Conservation (phyloP, 2,888 invertebrate genomes). For the Vesta saturnalis region DNA sequence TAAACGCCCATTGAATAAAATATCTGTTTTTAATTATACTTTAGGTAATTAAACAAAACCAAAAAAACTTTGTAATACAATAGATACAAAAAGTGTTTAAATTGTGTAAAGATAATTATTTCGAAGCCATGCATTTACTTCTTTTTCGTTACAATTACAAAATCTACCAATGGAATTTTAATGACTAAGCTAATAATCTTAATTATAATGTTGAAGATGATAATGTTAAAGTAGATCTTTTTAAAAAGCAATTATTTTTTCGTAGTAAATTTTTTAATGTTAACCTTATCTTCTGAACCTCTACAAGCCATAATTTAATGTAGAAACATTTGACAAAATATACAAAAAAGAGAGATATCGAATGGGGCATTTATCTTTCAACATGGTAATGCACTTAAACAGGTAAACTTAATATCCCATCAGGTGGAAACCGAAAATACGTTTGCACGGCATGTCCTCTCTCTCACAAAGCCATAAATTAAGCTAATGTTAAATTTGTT, state of each 20-base stretch:
- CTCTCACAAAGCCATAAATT: not conserved
- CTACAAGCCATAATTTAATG: constrained; percentile 1
- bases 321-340: not conserved
- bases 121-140: no score
- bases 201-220: constrained; percentile 4
- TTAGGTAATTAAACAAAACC: no score
- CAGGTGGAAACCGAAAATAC: not conserved
- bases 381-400: constrained; percentile 56
- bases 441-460: not conserved
- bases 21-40: no score
- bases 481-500: not conserved
- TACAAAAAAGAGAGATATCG: constrained; percentile 7
- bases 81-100: no score
- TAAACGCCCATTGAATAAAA: no score
- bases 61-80: no score
- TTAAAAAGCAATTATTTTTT: not conserved
- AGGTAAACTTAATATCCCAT: constrained; percentile 43
- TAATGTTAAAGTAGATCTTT: not conserved
- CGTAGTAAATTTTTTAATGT: not conserved
- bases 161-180: constrained; percentile 1
- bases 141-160: not conserved
- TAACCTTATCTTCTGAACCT: not conserved
- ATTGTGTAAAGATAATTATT: no score
- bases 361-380: constrained; percentile 43
- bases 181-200: constrained; percentile 1